These are phyloP conservation scores for Motacilla tschutschensis DNA, from an alignment of 2,113 vertebrate genomes.

Conservation along the genomic window DNA sequence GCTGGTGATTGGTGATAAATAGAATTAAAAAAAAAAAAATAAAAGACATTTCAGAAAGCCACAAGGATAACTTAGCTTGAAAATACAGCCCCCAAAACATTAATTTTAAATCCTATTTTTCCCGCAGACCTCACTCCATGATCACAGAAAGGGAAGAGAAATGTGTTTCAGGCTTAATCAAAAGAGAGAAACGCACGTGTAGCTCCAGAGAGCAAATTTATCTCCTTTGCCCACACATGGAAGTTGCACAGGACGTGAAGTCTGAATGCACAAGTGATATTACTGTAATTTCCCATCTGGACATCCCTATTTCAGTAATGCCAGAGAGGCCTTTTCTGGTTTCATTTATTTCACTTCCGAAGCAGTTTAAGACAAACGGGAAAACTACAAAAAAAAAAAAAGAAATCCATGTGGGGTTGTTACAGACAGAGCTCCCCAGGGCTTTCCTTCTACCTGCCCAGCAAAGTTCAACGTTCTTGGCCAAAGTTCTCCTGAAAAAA, in stretches of 20 bases:
- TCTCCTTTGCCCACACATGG: conserved; percentile 28
- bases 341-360: conserved; percentile 37
- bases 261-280: background rate
- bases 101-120: background rate
- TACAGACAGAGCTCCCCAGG: background rate
- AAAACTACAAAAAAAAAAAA: background rate
- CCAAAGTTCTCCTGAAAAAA: background rate
- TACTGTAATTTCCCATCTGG: conserved; percentile 37
- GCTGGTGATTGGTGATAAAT: background rate
- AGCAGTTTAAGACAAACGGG: conserved; percentile 18
- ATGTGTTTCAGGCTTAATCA: conserved; percentile 1
- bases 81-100: background rate
- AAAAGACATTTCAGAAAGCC: background rate
- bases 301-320: conserved; percentile 22
- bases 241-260: conserved; percentile 16
- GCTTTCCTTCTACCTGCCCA: background rate
- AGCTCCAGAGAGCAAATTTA: background rate
- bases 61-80: background rate
- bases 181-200: background rate
- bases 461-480: background rate
- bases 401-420: background rate
- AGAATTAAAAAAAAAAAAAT: background rate
- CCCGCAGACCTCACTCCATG: background rate
- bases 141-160: background rate
- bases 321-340: conserved; percentile 21